These are phyloP conservation scores for Prosapia bicincta DNA, from an alignment of 2,888 invertebrate species.

Conservation along the genomic window DNA sequence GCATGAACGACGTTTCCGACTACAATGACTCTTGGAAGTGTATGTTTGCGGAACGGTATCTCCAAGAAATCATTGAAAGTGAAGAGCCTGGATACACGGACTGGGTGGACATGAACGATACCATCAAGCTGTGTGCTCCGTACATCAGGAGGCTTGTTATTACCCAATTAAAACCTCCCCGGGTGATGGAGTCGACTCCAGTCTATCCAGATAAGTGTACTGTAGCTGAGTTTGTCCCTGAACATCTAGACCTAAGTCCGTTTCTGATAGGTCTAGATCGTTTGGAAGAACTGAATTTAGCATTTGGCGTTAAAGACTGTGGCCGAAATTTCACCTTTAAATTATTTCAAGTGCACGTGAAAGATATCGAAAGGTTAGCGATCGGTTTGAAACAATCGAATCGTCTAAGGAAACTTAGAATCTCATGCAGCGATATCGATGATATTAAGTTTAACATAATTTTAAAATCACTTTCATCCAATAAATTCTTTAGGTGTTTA, in stretches of 20 bases:
- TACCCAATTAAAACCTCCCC: constrained; percentile 20
- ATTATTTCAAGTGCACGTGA: constrained; percentile 12
- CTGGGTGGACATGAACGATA: constrained; percentile 22
- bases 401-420: constrained; percentile 4
- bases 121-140: constrained; percentile 18
- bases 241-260: constrained; percentile 23
- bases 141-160: constrained; percentile 21
- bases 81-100: constrained; percentile 26
- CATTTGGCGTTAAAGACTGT: constrained; percentile 23
- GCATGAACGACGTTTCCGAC: constrained; percentile 17
- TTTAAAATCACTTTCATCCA: constrained; percentile 2
- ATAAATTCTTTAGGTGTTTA: constrained; percentile 3
- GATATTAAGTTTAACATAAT: constrained; percentile 19
- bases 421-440: constrained; percentile 21
- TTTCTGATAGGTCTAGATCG: constrained; percentile 12
- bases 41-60: constrained; percentile 24
- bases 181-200: constrained; percentile 4
- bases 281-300: constrained; percentile 20
- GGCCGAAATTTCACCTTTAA: constrained; percentile 20
- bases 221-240: constrained; percentile 12
- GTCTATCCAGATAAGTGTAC: constrained; percentile 8
- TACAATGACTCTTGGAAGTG: constrained; percentile 26
- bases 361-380: constrained; percentile 18
- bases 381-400: constrained; percentile 5
- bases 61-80: constrained; percentile 26